phyloP scores from a whole-genome alignment of 2,888 invertebrate genomes.

The Torymus tubicola region DNA sequence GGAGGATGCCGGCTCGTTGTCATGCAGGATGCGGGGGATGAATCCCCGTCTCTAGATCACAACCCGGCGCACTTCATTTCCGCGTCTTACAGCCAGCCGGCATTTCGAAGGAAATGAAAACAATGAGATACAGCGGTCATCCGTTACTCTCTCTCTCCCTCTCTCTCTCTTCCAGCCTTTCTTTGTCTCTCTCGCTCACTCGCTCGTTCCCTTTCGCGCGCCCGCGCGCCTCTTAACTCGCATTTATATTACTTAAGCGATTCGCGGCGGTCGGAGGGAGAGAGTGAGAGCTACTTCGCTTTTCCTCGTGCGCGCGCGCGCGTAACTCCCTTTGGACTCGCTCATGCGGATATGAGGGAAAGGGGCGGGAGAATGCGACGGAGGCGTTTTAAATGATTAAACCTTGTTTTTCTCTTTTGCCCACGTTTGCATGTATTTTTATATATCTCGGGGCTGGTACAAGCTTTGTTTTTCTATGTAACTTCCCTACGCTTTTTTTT shows the following conservation, averaged over 20 bases:
- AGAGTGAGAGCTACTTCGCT: not conserved
- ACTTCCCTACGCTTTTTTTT: too few species aligned
- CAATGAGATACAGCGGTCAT: constrained; percentile 77
- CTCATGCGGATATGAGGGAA: constrained; percentile 43
- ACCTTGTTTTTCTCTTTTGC: constrained; percentile 18
- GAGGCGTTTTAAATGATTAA: constrained; percentile 32
- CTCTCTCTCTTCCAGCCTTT: constrained; percentile 3
- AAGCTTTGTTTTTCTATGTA: too few species aligned
- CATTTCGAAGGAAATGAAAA: constrained; percentile 76
- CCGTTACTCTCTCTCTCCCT: constrained; percentile 67
- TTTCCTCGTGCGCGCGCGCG: constrained; percentile 2
- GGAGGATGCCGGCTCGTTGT: constrained; percentile 67
- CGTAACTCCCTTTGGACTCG: constrained; percentile 8
- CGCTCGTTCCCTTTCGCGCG: not conserved
- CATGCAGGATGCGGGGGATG: constrained; percentile 73
- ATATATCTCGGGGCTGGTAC: not conserved
- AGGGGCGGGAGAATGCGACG: not conserved
- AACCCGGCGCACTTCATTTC: constrained; percentile 75
- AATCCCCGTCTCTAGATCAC: constrained; percentile 68
- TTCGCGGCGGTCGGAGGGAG: not conserved
- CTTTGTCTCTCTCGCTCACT: constrained; percentile 12
- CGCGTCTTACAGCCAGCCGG: constrained; percentile 75
- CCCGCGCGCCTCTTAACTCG: constrained; percentile 70
- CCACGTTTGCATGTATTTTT: not conserved
- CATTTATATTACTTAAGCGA: constrained; percentile 75